These are phyloP conservation scores for Lepas anatifera DNA, from an alignment of 2,888 invertebrate species.

Conservation along the genomic window DNA sequence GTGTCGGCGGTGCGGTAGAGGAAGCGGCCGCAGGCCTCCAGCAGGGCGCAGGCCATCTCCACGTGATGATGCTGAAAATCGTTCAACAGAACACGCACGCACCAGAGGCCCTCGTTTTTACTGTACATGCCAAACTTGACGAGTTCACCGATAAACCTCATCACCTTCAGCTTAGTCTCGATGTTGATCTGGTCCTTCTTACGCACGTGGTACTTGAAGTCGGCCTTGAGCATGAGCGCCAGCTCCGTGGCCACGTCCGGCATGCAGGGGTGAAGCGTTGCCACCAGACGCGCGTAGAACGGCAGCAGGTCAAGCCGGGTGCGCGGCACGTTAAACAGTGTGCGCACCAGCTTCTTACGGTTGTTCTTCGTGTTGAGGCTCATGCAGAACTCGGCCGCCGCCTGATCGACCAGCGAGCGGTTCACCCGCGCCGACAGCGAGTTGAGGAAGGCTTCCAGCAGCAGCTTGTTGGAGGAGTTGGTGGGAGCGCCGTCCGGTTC, in stretches of 20 bases:
- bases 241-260: slow-evolving; percentile 81
- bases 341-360: slow-evolving; percentile 69
- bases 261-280: slow-evolving; percentile 79
- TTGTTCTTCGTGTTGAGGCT: slow-evolving; percentile 90
- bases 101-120: slow-evolving; percentile 86
- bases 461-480: slow-evolving; percentile 40
- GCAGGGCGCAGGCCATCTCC: slow-evolving; percentile 92
- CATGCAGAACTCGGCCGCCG: slow-evolving; percentile 86
- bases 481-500: slow-evolving; percentile 1
- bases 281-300: slow-evolving; percentile 85
- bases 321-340: slow-evolving; percentile 80
- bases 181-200: slow-evolving; percentile 58
- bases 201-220: slow-evolving; percentile 86
- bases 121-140: slow-evolving; percentile 89
- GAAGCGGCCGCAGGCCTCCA: slow-evolving; percentile 88
- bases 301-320: slow-evolving; percentile 87
- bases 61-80: slow-evolving; percentile 91
- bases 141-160: slow-evolving; percentile 87
- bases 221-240: slow-evolving; percentile 75
- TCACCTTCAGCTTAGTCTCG: slow-evolving; percentile 70
- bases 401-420: slow-evolving; percentile 86
- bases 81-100: slow-evolving; percentile 76
- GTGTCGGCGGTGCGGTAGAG: slow-evolving; percentile 83
- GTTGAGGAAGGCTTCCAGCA: slow-evolving; percentile 70
- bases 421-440: slow-evolving; percentile 87